Conservation (phyloP, 2,888 invertebrate genomes). For the Gerosis bhagava region DNA sequence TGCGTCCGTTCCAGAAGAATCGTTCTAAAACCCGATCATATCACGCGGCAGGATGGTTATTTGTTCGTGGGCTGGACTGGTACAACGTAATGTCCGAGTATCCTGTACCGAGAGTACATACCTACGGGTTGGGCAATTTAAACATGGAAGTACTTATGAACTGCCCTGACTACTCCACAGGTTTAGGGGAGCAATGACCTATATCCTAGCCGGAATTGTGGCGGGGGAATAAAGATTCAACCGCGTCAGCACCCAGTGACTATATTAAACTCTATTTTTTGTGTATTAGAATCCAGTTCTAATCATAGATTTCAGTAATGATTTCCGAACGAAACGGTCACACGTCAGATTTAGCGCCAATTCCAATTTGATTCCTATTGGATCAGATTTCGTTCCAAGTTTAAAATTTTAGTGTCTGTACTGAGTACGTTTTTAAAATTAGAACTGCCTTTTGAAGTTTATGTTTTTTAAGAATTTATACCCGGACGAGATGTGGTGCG, state of each 20-base stretch:
- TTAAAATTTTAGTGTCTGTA: constrained; percentile 38
- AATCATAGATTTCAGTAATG: constrained; percentile 59
- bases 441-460: constrained; percentile 53
- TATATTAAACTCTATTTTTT: constrained; percentile 74
- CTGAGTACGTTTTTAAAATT: constrained; percentile 43
- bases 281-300: constrained; percentile 71
- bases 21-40: constrained; percentile 50
- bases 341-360: constrained; percentile 55
- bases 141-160: constrained; percentile 76
- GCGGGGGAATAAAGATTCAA: constrained; percentile 60
- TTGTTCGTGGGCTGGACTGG: constrained; percentile 47
- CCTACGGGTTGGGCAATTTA: constrained; percentile 77
- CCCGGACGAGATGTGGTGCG: constrained; percentile 58
- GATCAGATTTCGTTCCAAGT: constrained; percentile 45
- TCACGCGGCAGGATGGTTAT: constrained; percentile 52
- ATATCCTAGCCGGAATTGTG: constrained; percentile 71
- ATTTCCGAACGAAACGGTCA: constrained; percentile 53
- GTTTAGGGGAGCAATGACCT: constrained; percentile 82
- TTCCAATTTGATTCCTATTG: constrained; percentile 65
- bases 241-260: constrained; percentile 48
- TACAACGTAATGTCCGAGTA: constrained; percentile 54
- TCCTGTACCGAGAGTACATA: constrained; percentile 78
- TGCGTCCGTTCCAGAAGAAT: constrained; percentile 40
- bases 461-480: constrained; percentile 81
- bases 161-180: constrained; percentile 76